Base-by-base conservation (phyloP, 1,140 invertebrate species). In the Drosophila equinoxialis region DNA sequence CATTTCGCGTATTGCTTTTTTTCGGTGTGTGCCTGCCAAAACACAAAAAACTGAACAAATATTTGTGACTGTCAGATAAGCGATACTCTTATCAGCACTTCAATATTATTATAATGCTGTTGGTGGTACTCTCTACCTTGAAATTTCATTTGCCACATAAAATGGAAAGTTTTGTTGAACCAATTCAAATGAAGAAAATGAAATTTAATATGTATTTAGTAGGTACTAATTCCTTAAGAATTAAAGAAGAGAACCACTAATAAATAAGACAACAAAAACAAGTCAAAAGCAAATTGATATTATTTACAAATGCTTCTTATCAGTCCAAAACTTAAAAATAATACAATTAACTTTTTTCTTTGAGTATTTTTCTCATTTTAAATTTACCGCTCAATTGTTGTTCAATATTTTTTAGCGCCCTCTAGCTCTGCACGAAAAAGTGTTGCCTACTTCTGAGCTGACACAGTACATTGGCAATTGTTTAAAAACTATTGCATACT, bases 61-160 rank as follows among this genome's bases (percentile, higher is more conserved):
- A 77, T 77, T 77, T 77, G 73, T 54, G 65, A 20, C 41, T 70
- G 74, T 35, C 66, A 20, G 74, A 77, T 76, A 77, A 77, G 74
- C 14, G 20, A 6, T 4, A 7, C 42, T 17, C 37, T 45, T 77
- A 70, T 77, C 74, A 63, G 55, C 60, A 77, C 73, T 77, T 59
- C 8, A 65, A 77, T 37, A 17, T 39, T 61, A 76, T 70, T 76
- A 76, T 76, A 77, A 77, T 77, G 74, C 74, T 70, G 60, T 60
- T 77, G 17, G 17, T 51, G 20, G 45, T 59, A 77, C 42, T 55
- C 74, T 65, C 76, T 74, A 77, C 74, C 73, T 77, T 77, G 74
- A 77, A 77, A 69, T 54, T 42, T 51, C 23, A 54, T 13, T 10
- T 11, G 23, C 39, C 17, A 33, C 14, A 59, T 45, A 45, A 41